Percentiles rank a stretch among this genome's conserved stretches.
These are phyloP conservation scores for Crotalus viridis DNA, from an alignment of 2,113 vertebrate genomes.

Conservation along the genomic window DNA sequence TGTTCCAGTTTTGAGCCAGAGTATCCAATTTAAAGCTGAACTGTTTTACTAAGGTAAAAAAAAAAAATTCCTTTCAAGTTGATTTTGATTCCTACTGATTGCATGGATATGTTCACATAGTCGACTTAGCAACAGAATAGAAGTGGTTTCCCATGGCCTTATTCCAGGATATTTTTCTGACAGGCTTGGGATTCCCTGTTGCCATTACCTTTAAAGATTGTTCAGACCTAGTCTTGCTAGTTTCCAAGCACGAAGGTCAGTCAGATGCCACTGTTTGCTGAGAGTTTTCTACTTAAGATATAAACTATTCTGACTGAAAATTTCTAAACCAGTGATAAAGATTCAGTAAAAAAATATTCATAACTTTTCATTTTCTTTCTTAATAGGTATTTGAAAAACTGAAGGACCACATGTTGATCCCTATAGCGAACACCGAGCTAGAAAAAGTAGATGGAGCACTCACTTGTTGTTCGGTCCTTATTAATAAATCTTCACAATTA, in stretches of 20 bases:
- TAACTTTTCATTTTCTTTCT: not conserved
- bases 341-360: not conserved
- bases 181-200: not conserved
- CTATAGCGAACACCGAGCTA: conserved; percentile 81
- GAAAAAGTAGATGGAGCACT: conserved; percentile 88
- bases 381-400: conserved; percentile 91
- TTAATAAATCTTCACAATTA: conserved; percentile 84
- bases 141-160: not conserved
- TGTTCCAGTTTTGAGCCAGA: not conserved
- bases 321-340: not conserved
- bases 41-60: not conserved
- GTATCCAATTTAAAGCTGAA: not conserved
- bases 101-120: not conserved
- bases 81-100: not conserved
- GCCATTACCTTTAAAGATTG: not conserved
- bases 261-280: not conserved
- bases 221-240: not conserved
- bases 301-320: not conserved
- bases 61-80: not conserved
- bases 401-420: conserved; percentile 94
- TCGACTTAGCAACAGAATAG: not conserved
- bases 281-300: not conserved
- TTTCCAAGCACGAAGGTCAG: not conserved
- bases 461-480: conserved; percentile 88
- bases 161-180: not conserved